Conservation (phyloP, 1,140 invertebrate genomes). For the Drosophila suzukii region DNA sequence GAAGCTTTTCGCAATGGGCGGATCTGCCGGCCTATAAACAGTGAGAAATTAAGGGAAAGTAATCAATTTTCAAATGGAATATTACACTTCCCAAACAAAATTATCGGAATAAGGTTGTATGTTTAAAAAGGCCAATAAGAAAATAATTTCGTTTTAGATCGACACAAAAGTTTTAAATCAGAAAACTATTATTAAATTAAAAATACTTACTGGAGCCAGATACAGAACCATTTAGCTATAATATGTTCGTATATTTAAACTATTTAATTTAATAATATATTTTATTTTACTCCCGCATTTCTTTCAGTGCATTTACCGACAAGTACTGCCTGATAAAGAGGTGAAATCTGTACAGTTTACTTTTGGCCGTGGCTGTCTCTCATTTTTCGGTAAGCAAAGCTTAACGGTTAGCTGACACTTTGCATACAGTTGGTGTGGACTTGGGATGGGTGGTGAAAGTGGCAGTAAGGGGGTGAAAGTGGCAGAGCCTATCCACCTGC, state of each 20-base stretch:
- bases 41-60: background rate
- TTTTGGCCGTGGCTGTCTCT: constrained; percentile 34
- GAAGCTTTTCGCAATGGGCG: constrained; percentile 24
- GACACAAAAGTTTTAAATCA: too few relatives aligned
- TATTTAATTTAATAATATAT: background rate
- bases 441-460: background rate
- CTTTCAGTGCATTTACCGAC: constrained; percentile 12
- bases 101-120: too few relatives aligned
- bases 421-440: constrained; percentile 45
- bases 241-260: too few relatives aligned
- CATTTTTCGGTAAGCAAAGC: constrained; percentile 74
- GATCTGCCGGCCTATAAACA: constrained; percentile 2
- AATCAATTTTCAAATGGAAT: too few relatives aligned
- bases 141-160: too few relatives aligned
- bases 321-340: constrained; percentile 41
- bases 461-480: background rate
- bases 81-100: too few relatives aligned
- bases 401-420: constrained; percentile 77
- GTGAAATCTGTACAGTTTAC: constrained; percentile 75
- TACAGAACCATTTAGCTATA: too few relatives aligned
- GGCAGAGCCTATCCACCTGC: constrained; percentile 35
- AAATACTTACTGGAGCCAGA: too few relatives aligned
- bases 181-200: too few relatives aligned
- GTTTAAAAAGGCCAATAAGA: too few relatives aligned
- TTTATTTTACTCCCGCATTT: background rate